Evolutionary conservation across 2,888 invertebrate species (phyloP).

Genomic region (Deilephila porcellus): DNA sequence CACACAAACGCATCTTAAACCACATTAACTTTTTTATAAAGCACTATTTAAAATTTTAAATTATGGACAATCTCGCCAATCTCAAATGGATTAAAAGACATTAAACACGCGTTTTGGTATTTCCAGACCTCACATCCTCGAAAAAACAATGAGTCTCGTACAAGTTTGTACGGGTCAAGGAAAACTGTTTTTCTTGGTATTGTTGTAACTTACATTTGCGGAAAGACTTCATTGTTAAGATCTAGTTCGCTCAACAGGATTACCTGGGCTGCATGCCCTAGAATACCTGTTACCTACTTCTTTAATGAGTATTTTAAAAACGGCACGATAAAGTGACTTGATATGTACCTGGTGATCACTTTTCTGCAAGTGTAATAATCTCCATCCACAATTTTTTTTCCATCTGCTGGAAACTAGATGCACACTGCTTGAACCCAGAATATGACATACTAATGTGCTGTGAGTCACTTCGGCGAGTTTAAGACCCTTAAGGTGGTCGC

Average conservation of each 20-base stretch:
- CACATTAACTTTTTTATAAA: not conserved
- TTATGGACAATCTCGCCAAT: not conserved
- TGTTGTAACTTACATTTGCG: slow-evolving; percentile 12
- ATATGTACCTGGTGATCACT: too few species aligned
- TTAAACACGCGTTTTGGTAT: not conserved
- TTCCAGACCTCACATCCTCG: not conserved
- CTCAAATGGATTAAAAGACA: not conserved
- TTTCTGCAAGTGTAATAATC: too few species aligned
- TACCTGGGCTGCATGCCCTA: not conserved
- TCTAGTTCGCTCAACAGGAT: not conserved
- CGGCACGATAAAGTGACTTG: too few species aligned
- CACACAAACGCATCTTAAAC: not conserved
- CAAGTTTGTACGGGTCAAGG: slow-evolving; percentile 11
- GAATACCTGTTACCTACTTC: not conserved
- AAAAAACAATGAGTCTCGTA: slow-evolving; percentile 11
- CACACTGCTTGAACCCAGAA: too few species aligned
- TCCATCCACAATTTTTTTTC: too few species aligned
- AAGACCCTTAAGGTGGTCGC: too few species aligned
- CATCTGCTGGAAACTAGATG: too few species aligned
- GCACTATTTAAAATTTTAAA: not conserved
- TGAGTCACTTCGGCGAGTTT: too few species aligned
- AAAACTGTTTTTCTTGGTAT: slow-evolving; percentile 21
- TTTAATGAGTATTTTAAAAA: not conserved
- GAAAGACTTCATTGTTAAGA: slow-evolving; percentile 16
- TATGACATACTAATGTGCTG: too few species aligned